Conservation (phyloP, 2,797 vertebrate genomes). For the Gallirallus australis region DNA sequence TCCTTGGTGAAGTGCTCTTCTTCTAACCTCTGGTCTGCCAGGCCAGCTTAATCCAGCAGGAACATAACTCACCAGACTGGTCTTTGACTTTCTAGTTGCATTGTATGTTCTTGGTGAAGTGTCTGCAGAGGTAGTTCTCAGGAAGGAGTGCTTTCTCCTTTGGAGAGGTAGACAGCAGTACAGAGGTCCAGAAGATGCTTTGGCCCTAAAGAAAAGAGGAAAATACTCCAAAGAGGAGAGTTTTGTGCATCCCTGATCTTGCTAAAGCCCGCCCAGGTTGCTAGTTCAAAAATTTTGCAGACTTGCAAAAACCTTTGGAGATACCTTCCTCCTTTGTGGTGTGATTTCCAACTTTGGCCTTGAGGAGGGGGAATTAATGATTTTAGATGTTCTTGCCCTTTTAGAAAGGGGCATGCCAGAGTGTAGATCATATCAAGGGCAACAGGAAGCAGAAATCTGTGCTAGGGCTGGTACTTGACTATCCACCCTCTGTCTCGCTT, state of each 20-base stretch:
- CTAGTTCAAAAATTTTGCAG: neutral
- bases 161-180: fast-evolving
- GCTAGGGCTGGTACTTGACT: neutral
- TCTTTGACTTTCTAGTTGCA: neutral
- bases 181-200: neutral
- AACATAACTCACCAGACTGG: neutral
- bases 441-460: neutral
- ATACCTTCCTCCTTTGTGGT: fast-evolving
- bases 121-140: neutral
- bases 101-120: neutral
- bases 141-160: neutral
- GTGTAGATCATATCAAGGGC: neutral
- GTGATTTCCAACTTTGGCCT: neutral
- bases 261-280: neutral
- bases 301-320: neutral
- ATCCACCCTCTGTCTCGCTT: neutral
- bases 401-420: neutral
- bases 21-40: neutral
- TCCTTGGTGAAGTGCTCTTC: neutral
- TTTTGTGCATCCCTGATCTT: neutral
- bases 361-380: neutral
- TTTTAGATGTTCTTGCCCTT: neutral
- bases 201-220: neutral
- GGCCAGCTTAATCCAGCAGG: neutral
- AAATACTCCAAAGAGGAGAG: neutral